Evolutionary conservation across 2,888 invertebrate species (phyloP).

Genomic region (Limenitis camilla): DNA sequence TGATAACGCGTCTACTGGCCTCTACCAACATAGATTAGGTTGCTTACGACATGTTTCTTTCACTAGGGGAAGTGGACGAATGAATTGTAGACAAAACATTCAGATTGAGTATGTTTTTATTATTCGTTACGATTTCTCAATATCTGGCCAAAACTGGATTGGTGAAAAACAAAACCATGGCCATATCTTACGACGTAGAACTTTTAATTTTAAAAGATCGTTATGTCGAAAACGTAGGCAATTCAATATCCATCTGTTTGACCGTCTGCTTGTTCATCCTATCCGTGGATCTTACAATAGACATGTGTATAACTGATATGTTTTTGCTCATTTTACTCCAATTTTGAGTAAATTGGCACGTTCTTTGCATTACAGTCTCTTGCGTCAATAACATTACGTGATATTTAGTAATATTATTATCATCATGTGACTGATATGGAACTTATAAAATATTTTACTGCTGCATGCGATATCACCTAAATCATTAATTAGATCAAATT

Average conservation of each 20-base stretch:
- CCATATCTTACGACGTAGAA: too few relatives aligned
- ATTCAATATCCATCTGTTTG: too few relatives aligned
- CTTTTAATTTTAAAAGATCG: too few relatives aligned
- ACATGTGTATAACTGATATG: not conserved
- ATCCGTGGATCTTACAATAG: too few relatives aligned
- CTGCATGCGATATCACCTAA: not conserved
- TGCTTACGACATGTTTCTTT: too few relatives aligned
- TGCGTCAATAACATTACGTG: conserved; percentile 11
- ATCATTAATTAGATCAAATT: conserved; percentile 3
- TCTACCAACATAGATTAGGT: not conserved
- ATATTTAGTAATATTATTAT: conserved; percentile 9
- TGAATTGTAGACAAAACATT: not conserved
- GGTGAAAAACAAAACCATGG: too few relatives aligned
- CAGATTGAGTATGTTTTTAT: not conserved
- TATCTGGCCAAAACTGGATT: too few relatives aligned
- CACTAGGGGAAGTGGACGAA: not conserved
- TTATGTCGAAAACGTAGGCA: too few relatives aligned
- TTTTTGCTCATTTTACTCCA: not conserved
- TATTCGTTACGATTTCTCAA: too few relatives aligned
- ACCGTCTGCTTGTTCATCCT: too few relatives aligned
- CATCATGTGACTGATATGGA: not conserved
- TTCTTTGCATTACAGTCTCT: conserved; percentile 1
- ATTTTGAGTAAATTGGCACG: conserved; percentile 8
- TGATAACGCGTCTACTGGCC: not conserved
- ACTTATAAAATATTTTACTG: conserved; percentile 2